A percentile compares a stretch with the other conserved stretches of the same genome.
These are phyloP conservation scores for Sylvilagus bachmani DNA, from an alignment of 2,113 vertebrate genomes.

Conservation along the genomic window DNA sequence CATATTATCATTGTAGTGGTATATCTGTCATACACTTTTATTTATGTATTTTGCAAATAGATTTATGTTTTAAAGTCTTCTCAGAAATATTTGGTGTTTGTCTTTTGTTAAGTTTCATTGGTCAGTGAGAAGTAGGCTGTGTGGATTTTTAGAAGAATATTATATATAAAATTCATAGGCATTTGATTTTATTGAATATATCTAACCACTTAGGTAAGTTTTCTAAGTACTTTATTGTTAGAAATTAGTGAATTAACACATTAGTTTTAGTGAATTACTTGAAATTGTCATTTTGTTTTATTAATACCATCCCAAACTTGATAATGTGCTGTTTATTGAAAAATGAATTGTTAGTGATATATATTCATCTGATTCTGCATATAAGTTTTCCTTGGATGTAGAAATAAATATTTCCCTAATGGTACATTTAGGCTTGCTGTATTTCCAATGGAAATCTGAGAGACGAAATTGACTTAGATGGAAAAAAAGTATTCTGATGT, in stretches of 20 bases:
- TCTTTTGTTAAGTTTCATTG: slow-evolving; percentile 12
- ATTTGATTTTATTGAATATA: neutral
- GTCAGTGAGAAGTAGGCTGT: slow-evolving; percentile 18
- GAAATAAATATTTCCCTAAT: neutral
- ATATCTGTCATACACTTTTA: neutral
- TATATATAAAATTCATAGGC: slow-evolving; percentile 8
- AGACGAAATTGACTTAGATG: slow-evolving; percentile 27
- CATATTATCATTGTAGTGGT: neutral
- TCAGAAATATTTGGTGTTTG: neutral
- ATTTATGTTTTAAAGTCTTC: neutral
- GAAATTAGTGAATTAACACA: neutral
- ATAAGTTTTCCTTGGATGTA: neutral
- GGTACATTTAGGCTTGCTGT: neutral
- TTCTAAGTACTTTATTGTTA: slow-evolving; percentile 23
- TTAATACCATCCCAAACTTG: neutral
- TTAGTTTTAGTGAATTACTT: slow-evolving; percentile 12
- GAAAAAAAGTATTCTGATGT: neutral
- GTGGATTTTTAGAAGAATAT: neutral
- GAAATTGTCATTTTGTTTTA: slow-evolving; percentile 40
- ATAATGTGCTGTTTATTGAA: neutral
- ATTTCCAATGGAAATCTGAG: slow-evolving; percentile 19
- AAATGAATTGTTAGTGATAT: neutral
- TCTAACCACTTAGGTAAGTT: slow-evolving; percentile 1
- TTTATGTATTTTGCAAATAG: slow-evolving; percentile 15
- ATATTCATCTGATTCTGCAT: neutral